A percentile compares a stretch with the other conserved stretches of the same genome.
Evolutionary conservation across 2,797 vertebrate genomes (phyloP).

Genomic region (Rhinoraja longicauda): DNA sequence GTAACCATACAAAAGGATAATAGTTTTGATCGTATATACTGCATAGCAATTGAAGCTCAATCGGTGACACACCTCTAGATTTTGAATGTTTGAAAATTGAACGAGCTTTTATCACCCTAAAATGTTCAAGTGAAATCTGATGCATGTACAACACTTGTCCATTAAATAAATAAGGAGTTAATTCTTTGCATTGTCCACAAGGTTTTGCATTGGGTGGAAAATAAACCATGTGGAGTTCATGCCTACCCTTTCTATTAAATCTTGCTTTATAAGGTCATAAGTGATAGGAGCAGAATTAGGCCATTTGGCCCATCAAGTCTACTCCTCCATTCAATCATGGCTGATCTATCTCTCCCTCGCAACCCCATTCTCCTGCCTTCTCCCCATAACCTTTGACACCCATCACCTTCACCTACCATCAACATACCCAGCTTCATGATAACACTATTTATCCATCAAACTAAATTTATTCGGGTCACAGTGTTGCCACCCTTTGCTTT

Average conservation of each 20-base stretch:
- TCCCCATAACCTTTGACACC: no score
- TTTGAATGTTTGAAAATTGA: background rate
- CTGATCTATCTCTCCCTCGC: no score
- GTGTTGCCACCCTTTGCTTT: background rate
- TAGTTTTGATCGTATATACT: background rate
- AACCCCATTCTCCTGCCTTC: no score
- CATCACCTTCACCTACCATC: background rate
- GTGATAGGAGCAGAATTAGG: no score
- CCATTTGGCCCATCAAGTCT: no score
- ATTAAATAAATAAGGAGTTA: background rate
- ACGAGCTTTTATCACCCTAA: background rate
- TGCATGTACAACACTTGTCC: background rate
- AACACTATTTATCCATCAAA: slow-evolving; percentile 15
- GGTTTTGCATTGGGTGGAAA: background rate
- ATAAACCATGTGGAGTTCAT: background rate
- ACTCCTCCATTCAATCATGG: no score
- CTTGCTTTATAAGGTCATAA: background rate
- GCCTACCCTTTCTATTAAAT: background rate
- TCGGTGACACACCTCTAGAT: background rate
- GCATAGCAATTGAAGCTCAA: background rate
- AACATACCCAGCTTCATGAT: background rate
- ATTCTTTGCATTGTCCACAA: background rate
- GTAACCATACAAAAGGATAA: background rate
- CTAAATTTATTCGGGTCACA: background rate
- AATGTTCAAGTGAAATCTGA: background rate